Evolutionary conservation across 2,113 vertebrate genomes (phyloP), one percentile per base, ranked within the genome.

Genomic region (Hyla sarda): DNA sequence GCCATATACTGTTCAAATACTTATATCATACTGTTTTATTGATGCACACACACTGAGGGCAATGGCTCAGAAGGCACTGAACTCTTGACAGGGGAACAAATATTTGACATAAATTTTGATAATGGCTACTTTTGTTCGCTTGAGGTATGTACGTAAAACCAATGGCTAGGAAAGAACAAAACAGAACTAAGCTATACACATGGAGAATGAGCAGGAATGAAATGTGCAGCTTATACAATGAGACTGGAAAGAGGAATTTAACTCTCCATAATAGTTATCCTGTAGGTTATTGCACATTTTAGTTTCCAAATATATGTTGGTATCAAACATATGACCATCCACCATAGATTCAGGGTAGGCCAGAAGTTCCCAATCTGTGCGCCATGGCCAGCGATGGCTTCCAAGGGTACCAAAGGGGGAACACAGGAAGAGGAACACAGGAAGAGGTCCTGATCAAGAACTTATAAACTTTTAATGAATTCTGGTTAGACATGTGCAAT

Each of bases 81-180:
- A 30, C 74, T 30, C 47, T 32, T 77, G 74, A 52, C 74, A 74
- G 41, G 72, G 72, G 23, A 48, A 48, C 41, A 47, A 74, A 25
- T 71, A 71, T 74, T 48, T 74, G 37, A 74, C 72, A 74, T 74
- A 74, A 74, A 74, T 74, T 74, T 74, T 74, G 48, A 74, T 74
- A 74, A 48, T 74, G n/a, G 72, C 41, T 48, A 48, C 72, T 74
- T 74, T 28, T 77, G 25, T 52, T 50, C 45, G 47, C 25, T 30
- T 76, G 73, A 50, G 47, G 41, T 76, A 77, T 48, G 72, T 74
- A 23, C 72, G 48, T 47, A 74, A 74, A 74, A 74, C 41, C 37
- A 74, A 16, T 74, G 10, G 41, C 14, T 48, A 47, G 72, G 72
- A 74, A 74, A 74, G 72, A 74, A 74, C 67, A 71, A 74, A 74